Evolutionary conservation across 2,888 invertebrate genomes (phyloP), one percentile per base, ranked within the genome.

Genomic region (Agrilus biguttatus): DNA sequence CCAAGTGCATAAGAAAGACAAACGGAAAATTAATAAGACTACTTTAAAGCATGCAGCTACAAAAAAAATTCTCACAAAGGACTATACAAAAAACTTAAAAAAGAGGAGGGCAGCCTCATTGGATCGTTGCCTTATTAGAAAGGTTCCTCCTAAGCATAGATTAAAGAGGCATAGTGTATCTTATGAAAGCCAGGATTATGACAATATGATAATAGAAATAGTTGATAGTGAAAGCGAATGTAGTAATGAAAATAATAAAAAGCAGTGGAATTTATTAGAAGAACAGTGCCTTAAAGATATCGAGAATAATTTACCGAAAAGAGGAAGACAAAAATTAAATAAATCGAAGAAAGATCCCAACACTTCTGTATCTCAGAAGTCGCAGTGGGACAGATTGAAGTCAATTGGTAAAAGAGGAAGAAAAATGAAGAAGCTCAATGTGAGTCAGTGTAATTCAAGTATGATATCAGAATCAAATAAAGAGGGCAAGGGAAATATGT

Each of bases 211-310:
- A 10, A 57, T 55, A 12, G 55, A 56, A 36, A 54, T 55, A 39
- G 37, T 45, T 36, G 50, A 51, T 28, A 55, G 52, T 13, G 53
- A 55, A 37, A 51, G 52, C 21, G 53, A 53, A 17, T 19, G 44
- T 8, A 6, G 14, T 34, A 39, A 49, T n/a, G 46, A 45, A 33
- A 45, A 49, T 44, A 39, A 37, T 7, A 49, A 55, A 38, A 52
- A 52, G 43, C 51, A 51, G 8, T 44, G 55, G n/a, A 46, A 57
- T 45, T 47, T 59, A 39, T 46, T 58, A 12, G 62, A 61, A 49
- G 55, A 59, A 35, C 51, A 57, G 39, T 58, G 51, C 46, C 48
- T 60, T 28, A 48, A 53, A 52, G 43, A 40, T 59, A 28, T 8
- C 14, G 37, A 17, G 5, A 14, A 21, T 1, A 7, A 14, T 33